Conservation (phyloP, 2,888 invertebrate genomes). For the Lysandra coridon region DNA sequence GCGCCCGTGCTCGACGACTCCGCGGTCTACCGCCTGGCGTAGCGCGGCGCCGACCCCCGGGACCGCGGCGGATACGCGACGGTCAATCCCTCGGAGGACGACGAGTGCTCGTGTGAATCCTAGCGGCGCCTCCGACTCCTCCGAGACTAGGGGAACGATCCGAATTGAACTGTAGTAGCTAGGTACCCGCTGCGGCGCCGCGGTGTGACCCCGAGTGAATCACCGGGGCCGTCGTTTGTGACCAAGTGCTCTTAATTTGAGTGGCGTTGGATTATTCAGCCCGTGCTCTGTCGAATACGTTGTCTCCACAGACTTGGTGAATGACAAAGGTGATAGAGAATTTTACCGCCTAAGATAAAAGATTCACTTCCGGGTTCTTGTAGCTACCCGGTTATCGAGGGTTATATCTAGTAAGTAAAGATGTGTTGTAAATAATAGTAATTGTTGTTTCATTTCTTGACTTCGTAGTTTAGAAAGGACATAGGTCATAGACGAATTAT, state of each 20-base stretch:
- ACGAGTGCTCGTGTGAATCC: no score
- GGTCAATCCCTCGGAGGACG: background rate
- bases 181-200: background rate
- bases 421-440: background rate
- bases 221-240: background rate
- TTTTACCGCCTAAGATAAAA: background rate
- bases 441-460: constrained; percentile 10
- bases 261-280: background rate
- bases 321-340: background rate
- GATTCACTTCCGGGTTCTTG: background rate
- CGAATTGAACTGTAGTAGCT: background rate
- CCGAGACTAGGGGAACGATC: background rate
- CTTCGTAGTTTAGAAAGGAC: background rate
- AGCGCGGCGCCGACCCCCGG: constrained; percentile 43
- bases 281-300: background rate
- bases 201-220: no score
- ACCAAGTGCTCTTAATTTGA: background rate
- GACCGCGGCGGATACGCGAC: background rate
- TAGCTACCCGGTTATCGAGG: background rate
- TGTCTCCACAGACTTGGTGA: background rate
- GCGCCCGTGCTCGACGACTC: constrained; percentile 79
- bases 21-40: constrained; percentile 70
- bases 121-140: no score
- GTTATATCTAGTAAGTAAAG: background rate
- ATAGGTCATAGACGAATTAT: no score